Evolutionary conservation across 2,888 invertebrate species (phyloP).

Genomic region (Psylliodes chrysocephalus): DNA sequence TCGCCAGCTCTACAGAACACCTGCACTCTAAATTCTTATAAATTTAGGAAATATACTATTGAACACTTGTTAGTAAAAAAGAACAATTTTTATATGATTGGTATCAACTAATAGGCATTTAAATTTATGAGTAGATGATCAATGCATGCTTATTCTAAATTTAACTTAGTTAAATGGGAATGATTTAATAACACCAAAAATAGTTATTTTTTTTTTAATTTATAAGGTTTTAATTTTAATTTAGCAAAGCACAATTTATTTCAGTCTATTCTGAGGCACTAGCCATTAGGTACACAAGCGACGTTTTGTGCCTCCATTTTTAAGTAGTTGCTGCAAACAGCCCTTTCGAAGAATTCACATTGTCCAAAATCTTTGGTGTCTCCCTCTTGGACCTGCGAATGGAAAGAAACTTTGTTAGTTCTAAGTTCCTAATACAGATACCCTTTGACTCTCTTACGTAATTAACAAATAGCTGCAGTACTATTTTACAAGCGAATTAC

Average conservation of each 20-base stretch:
- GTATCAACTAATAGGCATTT: too few relatives aligned
- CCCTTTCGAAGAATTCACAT: conserved; percentile 1
- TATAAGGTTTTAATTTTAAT: background rate
- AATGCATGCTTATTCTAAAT: too few relatives aligned
- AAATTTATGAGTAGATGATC: too few relatives aligned
- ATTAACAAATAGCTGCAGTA: too few relatives aligned
- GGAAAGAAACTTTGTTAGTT: background rate
- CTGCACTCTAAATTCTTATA: too few relatives aligned
- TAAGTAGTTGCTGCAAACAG: conserved; percentile 4
- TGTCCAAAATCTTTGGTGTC: background rate
- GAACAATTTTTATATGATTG: too few relatives aligned
- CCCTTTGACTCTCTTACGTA: background rate
- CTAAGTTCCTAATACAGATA: background rate
- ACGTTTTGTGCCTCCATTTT: background rate
- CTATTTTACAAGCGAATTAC: too few relatives aligned
- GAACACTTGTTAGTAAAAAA: too few relatives aligned
- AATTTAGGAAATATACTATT: too few relatives aligned
- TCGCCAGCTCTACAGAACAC: too few relatives aligned
- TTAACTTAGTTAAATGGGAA: too few relatives aligned
- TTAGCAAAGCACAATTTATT: conserved; percentile 5
- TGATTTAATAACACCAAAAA: background rate
- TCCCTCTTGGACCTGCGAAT: conserved; percentile 13
- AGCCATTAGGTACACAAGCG: background rate
- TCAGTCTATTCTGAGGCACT: background rate
- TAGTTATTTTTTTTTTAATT: background rate